These are phyloP conservation scores for Drosophila recens DNA, from an alignment of 2,888 invertebrate genomes.

Conservation along the genomic window DNA sequence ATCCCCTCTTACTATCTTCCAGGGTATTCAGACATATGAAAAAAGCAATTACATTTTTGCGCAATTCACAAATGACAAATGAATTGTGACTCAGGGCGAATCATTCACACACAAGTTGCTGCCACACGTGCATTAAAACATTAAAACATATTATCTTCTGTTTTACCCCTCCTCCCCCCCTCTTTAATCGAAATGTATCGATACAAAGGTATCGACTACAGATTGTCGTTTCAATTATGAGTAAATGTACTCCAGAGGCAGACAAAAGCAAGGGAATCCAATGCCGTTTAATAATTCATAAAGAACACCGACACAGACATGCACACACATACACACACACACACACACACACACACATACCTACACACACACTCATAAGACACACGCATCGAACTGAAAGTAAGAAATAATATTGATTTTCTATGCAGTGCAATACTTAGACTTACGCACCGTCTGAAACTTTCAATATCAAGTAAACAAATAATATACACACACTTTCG, in stretches of 20 bases:
- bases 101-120: constrained; percentile 15
- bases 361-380: constrained; percentile 2
- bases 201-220: constrained; percentile 36
- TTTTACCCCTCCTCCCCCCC: too few species aligned
- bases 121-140: constrained; percentile 11
- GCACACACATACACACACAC: background rate
- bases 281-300: constrained; percentile 58
- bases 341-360: background rate
- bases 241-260: constrained; percentile 44
- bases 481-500: constrained; percentile 12
- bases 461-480: constrained; percentile 47
- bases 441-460: constrained; percentile 24
- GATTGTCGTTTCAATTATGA: constrained; percentile 55
- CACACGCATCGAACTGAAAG: constrained; percentile 13
- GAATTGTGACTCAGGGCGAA: constrained; percentile 19
- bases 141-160: constrained; percentile 1
- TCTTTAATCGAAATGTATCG: constrained; percentile 22
- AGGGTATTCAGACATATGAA: constrained; percentile 7
- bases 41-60: constrained; percentile 18
- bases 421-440: constrained; percentile 52
- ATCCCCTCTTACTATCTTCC: background rate
- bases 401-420: constrained; percentile 69
- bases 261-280: constrained; percentile 36
- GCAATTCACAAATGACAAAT: constrained; percentile 22
- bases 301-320: constrained; percentile 19